Percentiles rank a stretch among this genome's conserved stretches.
Evolutionary conservation across 1,140 invertebrate genomes (phyloP).

Genomic region (Drosophila arizonae): DNA sequence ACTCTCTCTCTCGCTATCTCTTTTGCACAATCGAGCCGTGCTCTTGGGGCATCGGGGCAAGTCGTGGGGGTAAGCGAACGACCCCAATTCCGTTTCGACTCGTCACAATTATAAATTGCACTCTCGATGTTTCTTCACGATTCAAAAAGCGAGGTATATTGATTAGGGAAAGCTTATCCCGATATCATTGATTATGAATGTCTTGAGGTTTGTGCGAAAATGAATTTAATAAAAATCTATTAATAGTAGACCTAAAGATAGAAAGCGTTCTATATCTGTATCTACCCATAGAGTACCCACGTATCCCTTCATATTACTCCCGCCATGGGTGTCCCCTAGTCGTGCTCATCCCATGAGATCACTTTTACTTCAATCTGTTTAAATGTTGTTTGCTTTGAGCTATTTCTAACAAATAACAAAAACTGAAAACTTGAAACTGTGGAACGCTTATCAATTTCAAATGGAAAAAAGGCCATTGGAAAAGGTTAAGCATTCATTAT

Average conservation of each 20-base stretch:
- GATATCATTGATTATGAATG: too few relatives aligned
- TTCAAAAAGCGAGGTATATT: not conserved
- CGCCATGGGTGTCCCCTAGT: not conserved
- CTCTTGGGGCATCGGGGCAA: not conserved
- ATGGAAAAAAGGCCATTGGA: constrained; percentile 58
- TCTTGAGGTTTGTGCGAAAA: too few relatives aligned
- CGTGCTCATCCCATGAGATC: not conserved
- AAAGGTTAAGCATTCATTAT: constrained; percentile 54
- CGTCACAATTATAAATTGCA: constrained; percentile 62
- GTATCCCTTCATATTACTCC: too few relatives aligned
- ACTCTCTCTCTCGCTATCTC: not conserved
- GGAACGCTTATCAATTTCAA: constrained; percentile 57
- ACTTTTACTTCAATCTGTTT: not conserved
- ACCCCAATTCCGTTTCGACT: constrained; percentile 47
- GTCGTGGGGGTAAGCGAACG: constrained; percentile 16
- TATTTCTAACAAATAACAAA: constrained; percentile 33
- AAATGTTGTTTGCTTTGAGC: constrained; percentile 27
- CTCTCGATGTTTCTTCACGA: constrained; percentile 1
- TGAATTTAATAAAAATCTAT: too few relatives aligned
- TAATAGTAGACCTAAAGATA: too few relatives aligned
- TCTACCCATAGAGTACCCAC: too few relatives aligned
- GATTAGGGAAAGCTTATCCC: not conserved
- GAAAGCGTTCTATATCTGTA: too few relatives aligned
- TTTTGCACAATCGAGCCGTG: not conserved
- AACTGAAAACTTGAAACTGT: constrained; percentile 54